Percentiles rank a stretch among this genome's conserved stretches.
Evolutionary conservation across 2,888 invertebrate species (phyloP).

Genomic region (Lasius fuliginosus): DNA sequence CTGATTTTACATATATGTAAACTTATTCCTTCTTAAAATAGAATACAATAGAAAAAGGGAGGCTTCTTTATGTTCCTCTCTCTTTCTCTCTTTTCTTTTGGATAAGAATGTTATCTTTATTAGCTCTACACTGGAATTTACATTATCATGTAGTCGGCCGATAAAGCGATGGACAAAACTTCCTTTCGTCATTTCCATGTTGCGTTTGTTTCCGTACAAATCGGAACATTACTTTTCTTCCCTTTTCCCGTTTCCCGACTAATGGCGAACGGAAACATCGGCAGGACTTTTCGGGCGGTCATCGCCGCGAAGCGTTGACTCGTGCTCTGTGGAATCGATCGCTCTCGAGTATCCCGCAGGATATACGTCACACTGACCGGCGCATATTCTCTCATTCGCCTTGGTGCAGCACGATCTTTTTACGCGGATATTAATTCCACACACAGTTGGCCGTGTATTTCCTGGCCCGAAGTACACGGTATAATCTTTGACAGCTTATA

Average conservation of each 20-base stretch:
- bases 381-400: constrained; percentile 57
- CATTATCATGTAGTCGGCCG: background rate
- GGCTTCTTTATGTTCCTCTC: background rate
- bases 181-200: constrained; percentile 31
- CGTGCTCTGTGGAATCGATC: constrained; percentile 72
- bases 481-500: constrained; percentile 45
- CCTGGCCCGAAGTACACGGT: constrained; percentile 1
- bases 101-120: constrained; percentile 15
- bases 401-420: constrained; percentile 47
- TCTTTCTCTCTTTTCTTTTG: background rate
- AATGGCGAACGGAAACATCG: constrained; percentile 67
- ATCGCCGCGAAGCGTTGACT: constrained; percentile 64
- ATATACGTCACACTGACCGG: constrained; percentile 61
- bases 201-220: constrained; percentile 7
- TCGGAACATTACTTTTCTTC: background rate
- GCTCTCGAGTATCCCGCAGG: constrained; percentile 68
- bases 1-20: background rate
- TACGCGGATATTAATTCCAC: constrained; percentile 45
- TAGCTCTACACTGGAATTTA: background rate
- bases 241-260: constrained; percentile 5
- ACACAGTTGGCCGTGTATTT: constrained; percentile 29
- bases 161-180: constrained; percentile 25
- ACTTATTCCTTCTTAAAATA: background rate
- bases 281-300: constrained; percentile 63
- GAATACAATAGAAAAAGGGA: background rate